Base-by-base conservation (phyloP, 2,888 invertebrate genomes). In the Alloplasta piceator region DNA sequence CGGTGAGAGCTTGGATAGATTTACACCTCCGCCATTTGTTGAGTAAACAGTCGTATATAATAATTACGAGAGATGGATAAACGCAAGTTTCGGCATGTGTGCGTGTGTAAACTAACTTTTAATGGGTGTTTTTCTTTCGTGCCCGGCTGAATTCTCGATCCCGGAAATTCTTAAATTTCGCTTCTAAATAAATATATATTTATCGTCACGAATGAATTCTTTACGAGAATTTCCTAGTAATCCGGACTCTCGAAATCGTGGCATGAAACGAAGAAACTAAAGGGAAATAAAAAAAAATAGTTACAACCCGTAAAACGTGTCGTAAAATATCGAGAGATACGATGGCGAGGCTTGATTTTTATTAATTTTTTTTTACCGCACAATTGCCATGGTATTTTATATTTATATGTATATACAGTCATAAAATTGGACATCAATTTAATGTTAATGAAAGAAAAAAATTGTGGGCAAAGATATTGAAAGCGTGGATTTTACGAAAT, bases 11-110 rank as follows among this genome's bases (percentile, higher is more conserved):
- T 64, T 55, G 55, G 80, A 80, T 77, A 80, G 80, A 71, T 80
- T 80, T 80, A 80, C 72, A 77, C 66, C 77, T 64, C 60, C 71
- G 66, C 80, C 80, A 80, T 80, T 80, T 80, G 80, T 80, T 80
- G 67, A 77, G 80, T 72, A 80, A 80, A 80, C 80, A 80, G 77
- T 77, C 77, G 80, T 80, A 80, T 80, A 80, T 80, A 77, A 77
- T 80, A 80, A 80, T 80, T 72, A 72, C 63, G 72, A 39, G 71
- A 77, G 71, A 77, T 26, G 26, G 26, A 26, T 72, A 72, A 66
- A 61, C 61, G 60, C 72, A 26, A 26, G 50, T 39, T 7, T 39
- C 10, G 6, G 12, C 16, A n/a, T 48, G 38, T 38, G 46, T 9
- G 52, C 43, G 43, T 43, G 43, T 43, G 43, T 52, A 26, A 26